phyloP scores from a whole-genome alignment of 2,888 invertebrate genomes.

The Drosophila falleni region DNA sequence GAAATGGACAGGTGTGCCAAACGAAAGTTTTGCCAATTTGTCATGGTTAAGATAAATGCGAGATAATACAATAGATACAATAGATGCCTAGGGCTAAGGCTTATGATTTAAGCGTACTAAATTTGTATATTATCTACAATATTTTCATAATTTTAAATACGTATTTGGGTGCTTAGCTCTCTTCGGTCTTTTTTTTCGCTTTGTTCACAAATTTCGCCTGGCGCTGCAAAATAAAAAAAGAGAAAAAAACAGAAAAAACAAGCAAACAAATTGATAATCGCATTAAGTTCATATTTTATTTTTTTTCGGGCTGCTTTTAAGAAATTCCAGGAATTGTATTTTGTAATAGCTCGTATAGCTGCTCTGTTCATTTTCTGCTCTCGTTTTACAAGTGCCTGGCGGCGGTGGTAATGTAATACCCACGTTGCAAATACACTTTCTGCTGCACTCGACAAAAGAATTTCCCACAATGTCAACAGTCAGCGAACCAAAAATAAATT shows the following conservation, averaged over 20 bases:
- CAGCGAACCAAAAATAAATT: constrained; percentile 54
- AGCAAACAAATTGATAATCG: constrained; percentile 57
- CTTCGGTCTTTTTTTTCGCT: background rate
- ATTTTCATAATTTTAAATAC: constrained; percentile 21
- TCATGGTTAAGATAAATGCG: constrained; percentile 36
- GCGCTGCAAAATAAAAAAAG: constrained; percentile 51
- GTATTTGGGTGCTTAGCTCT: constrained; percentile 15
- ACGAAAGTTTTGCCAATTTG: constrained; percentile 53
- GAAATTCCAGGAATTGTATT: constrained; percentile 62
- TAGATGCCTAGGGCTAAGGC: constrained; percentile 15
- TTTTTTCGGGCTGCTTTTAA: constrained; percentile 17
- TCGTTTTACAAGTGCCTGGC: constrained; percentile 60
- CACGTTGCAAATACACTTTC: constrained; percentile 38
- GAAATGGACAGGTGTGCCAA: constrained; percentile 57
- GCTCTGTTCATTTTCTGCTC: constrained; percentile 21
- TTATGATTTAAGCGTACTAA: background rate
- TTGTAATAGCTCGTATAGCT: constrained; percentile 64
- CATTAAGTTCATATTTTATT: constrained; percentile 40
- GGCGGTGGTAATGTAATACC: constrained; percentile 66
- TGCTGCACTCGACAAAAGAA: constrained; percentile 76
- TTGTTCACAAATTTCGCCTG: constrained; percentile 29
- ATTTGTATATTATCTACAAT: constrained; percentile 1
- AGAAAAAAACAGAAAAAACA: constrained; percentile 4
- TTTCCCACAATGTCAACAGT: constrained; percentile 76
- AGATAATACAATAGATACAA: constrained; percentile 9